Evolutionary conservation across 92 coral and sea anemone genomes (phyloP).

Genomic region (Porites lobata): DNA sequence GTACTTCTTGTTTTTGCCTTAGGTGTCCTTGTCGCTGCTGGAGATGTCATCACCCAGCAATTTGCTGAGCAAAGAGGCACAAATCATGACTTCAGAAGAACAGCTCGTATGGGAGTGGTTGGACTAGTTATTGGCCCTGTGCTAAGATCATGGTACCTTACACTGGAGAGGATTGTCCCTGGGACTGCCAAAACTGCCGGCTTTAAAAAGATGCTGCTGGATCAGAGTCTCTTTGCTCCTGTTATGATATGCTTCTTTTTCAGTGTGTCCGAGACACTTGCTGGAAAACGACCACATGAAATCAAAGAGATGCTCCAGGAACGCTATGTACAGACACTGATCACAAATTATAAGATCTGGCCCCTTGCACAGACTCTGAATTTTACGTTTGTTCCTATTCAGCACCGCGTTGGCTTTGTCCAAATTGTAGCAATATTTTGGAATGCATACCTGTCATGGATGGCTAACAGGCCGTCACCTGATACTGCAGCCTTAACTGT

Average conservation of each 20-base stretch:
- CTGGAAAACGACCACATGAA: conserved; percentile 79
- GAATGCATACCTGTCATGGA: conserved; percentile 9
- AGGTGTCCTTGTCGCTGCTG: no score
- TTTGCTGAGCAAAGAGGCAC: conserved; percentile 78
- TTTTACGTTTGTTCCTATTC: conserved; percentile 85
- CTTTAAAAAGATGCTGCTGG: conserved; percentile 88
- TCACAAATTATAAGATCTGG: conserved; percentile 91
- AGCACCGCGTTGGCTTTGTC: conserved; percentile 84
- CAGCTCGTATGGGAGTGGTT: conserved; percentile 78
- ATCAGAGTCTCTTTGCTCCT: conserved; percentile 44
- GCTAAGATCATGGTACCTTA: conserved; percentile 82
- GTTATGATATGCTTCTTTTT: conserved; percentile 77
- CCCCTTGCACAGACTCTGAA: conserved; percentile 87
- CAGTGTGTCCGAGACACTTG: conserved; percentile 68
- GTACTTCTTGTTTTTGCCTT: not conserved
- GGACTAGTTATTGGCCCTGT: conserved; percentile 78
- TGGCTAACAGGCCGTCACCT: no score
- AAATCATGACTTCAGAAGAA: conserved; percentile 74
- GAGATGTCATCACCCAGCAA: no score
- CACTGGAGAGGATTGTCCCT: conserved; percentile 79
- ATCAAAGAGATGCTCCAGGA: conserved; percentile 74
- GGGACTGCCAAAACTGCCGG: conserved; percentile 80
- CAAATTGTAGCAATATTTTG: conserved; percentile 93
- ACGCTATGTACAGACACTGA: conserved; percentile 77
- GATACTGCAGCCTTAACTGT: no score